phyloP scores from a whole-genome alignment of 1,140 invertebrate species.

The Stratiolaelaps scimitus region DNA sequence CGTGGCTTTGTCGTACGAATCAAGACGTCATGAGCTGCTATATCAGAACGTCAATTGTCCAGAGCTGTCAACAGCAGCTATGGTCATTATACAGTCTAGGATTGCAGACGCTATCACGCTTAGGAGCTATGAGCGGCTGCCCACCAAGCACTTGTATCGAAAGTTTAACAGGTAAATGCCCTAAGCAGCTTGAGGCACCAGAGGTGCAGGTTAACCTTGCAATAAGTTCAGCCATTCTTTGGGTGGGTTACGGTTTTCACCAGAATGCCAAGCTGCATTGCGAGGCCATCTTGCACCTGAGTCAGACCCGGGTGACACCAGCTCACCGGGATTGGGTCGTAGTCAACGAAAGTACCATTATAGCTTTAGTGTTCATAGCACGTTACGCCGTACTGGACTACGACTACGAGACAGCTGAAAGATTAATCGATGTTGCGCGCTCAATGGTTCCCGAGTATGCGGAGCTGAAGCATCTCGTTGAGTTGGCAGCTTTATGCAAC shows the following conservation, averaged over 20 bases:
- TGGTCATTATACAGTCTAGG: conserved; percentile 16
- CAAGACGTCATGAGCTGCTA: neutral
- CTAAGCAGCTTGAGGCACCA: neutral
- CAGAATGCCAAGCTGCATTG: conserved; percentile 27
- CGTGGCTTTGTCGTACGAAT: conserved; percentile 11
- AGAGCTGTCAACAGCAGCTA: conserved; percentile 5
- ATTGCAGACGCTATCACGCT: conserved; percentile 1
- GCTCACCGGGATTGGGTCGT: conserved; percentile 5
- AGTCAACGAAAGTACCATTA: conserved; percentile 16
- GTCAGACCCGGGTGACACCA: neutral
- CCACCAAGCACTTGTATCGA: neutral
- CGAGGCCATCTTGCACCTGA: conserved; percentile 5
- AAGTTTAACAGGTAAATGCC: neutral
- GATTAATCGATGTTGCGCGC: neutral
- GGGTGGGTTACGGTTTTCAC: conserved; percentile 12
- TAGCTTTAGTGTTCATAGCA: conserved; percentile 5
- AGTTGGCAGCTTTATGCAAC: conserved; percentile 12
- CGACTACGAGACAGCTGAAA: conserved; percentile 6
- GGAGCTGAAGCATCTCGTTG: neutral
- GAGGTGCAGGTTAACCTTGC: neutral
- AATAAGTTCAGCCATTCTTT: conserved; percentile 5
- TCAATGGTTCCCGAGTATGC: conserved; percentile 1
- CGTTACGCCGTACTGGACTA: conserved; percentile 25
- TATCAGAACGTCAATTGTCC: neutral
- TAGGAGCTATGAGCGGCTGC: neutral